phyloP scores from a whole-genome alignment of 2,113 vertebrate genomes.

The Sinocyclocheilus anophthalmus region DNA sequence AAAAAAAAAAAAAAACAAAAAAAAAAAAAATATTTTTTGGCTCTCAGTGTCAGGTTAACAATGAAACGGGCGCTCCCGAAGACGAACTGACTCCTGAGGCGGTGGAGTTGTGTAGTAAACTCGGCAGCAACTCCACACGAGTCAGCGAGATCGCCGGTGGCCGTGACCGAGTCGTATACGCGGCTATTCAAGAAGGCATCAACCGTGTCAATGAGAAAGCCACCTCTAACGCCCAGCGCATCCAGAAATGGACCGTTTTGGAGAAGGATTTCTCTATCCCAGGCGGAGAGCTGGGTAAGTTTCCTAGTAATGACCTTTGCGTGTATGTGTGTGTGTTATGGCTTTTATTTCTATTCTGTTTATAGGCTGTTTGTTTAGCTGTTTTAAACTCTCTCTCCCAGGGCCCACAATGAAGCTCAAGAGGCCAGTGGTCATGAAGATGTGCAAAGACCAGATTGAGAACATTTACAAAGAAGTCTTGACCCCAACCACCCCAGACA shows the following conservation, averaged over 20 bases:
- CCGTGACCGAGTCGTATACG: constrained; percentile 73
- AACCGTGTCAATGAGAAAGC: constrained; percentile 78
- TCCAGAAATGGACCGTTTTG: constrained; percentile 89
- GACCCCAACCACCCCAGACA: constrained; percentile 61
- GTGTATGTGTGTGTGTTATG: not conserved
- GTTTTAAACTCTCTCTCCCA: constrained; percentile 56
- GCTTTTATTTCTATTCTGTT: not conserved
- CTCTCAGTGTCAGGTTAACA: constrained; percentile 76
- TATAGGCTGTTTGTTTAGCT: not conserved
- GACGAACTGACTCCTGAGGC: constrained; percentile 80
- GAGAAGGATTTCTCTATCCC: constrained; percentile 85
- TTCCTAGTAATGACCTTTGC: too few species aligned
- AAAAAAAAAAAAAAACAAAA: too few species aligned
- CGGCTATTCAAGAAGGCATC: constrained; percentile 85
- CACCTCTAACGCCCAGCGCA: constrained; percentile 81
- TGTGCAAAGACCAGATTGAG: constrained; percentile 82
- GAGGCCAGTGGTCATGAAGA: constrained; percentile 77
- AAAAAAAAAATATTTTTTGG: too few species aligned
- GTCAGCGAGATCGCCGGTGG: constrained; percentile 79
- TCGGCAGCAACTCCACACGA: constrained; percentile 81
- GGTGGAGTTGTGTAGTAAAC: constrained; percentile 73
- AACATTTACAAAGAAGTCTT: constrained; percentile 78
- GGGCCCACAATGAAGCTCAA: constrained; percentile 92
- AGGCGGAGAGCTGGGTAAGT: constrained; percentile 90
- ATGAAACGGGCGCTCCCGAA: constrained; percentile 71